Conservation (phyloP, 2,797 vertebrate species). For the Chiroxiphia lanceolata region DNA sequence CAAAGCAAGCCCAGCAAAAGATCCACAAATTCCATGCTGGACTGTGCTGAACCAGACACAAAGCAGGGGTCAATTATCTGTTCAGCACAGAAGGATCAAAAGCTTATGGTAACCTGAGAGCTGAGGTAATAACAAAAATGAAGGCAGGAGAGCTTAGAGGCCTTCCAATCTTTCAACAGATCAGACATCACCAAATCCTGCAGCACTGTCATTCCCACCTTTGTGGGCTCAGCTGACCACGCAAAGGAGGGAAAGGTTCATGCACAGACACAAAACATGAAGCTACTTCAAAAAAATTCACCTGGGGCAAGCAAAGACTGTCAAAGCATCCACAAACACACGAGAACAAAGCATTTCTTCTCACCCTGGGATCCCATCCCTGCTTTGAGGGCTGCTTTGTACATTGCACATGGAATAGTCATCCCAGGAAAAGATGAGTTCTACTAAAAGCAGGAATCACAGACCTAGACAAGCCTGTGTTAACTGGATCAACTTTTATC, state of each 20-base stretch:
- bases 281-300: constrained; percentile 15
- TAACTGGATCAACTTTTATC: not conserved
- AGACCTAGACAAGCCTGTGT: not conserved
- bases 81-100: not conserved
- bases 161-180: not conserved
- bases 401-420: not conserved
- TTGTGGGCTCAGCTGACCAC: not conserved
- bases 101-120: not conserved
- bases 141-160: not conserved
- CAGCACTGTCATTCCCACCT: not conserved
- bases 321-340: not conserved
- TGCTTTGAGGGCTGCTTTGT: not conserved
- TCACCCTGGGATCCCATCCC: not conserved
- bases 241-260: not conserved
- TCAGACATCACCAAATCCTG: not conserved
- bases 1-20: not conserved
- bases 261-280: not conserved
- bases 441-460: not conserved
- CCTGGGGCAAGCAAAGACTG: not conserved
- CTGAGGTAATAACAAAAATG: not conserved
- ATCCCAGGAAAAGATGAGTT: not conserved
- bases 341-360: not conserved
- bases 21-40: not conserved
- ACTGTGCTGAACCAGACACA: not conserved
- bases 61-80: not conserved